Percentiles rank a stretch among this genome's conserved stretches.
These are phyloP conservation scores for Monopis laevigella DNA, from an alignment of 2,888 invertebrate genomes.

Conservation along the genomic window DNA sequence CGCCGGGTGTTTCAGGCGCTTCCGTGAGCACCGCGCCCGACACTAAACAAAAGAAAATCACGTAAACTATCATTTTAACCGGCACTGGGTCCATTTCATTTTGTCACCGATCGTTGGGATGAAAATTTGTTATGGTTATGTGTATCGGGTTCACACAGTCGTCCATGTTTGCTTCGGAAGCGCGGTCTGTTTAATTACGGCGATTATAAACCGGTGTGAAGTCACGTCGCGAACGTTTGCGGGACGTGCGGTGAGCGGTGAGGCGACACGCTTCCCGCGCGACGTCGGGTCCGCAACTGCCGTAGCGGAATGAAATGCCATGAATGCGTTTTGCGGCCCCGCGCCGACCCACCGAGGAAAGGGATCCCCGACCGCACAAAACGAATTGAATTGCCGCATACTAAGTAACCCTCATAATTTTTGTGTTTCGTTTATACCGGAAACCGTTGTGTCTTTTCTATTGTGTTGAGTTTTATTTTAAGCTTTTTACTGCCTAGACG, in stretches of 20 bases:
- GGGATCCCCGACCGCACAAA: slow-evolving; percentile 11
- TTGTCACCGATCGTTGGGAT: slow-evolving; percentile 31
- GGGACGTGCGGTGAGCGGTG: slow-evolving; percentile 16
- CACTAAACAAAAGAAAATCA: slow-evolving; percentile 63
- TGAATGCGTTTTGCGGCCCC: slow-evolving; percentile 40
- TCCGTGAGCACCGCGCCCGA: slow-evolving; percentile 63
- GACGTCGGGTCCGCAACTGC: slow-evolving; percentile 56
- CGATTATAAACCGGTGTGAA: slow-evolving; percentile 28
- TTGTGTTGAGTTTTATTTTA: too few relatives aligned
- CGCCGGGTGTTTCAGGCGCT: slow-evolving; percentile 56
- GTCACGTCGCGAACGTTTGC: slow-evolving; percentile 35
- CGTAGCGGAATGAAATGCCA: slow-evolving; percentile 36
- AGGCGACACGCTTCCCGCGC: slow-evolving; percentile 45
- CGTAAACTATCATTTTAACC: slow-evolving; percentile 61
- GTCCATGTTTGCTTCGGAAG: slow-evolving; percentile 2
- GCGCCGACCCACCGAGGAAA: slow-evolving; percentile 20
- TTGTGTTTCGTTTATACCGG: slow-evolving; percentile 46
- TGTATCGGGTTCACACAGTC: slow-evolving; percentile 8
- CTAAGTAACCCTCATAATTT: slow-evolving; percentile 54
- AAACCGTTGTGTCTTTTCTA: slow-evolving; percentile 53
- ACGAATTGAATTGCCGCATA: slow-evolving; percentile 53
- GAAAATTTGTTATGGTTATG: neutral
- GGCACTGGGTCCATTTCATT: slow-evolving; percentile 62
- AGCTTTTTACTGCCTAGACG: too few relatives aligned
- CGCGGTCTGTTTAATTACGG: slow-evolving; percentile 4